These are phyloP conservation scores for Mycetomoellerius zeteki DNA, from an alignment of 1,140 invertebrate species.

Conservation along the genomic window DNA sequence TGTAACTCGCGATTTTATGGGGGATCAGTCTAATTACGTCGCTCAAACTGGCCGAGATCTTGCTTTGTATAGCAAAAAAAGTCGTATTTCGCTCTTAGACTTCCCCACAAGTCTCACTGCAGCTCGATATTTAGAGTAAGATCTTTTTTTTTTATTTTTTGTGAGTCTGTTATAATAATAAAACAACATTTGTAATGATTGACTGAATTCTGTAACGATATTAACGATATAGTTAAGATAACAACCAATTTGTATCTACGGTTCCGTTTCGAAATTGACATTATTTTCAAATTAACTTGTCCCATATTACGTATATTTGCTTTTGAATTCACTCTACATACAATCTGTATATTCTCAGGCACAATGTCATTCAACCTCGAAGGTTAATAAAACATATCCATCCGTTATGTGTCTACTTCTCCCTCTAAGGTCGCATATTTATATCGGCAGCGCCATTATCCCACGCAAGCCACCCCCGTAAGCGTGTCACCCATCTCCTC, in stretches of 20 bases:
- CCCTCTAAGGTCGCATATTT: constrained; percentile 62
- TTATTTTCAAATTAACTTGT: constrained; percentile 16
- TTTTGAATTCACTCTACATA: background rate
- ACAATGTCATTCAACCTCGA: constrained; percentile 37
- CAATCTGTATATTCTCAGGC: constrained; percentile 10
- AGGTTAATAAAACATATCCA: constrained; percentile 56
- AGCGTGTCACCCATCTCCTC: constrained; percentile 44
- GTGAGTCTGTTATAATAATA: background rate
- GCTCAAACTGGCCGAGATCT: constrained; percentile 12
- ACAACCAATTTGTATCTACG: background rate
- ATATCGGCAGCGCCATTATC: constrained; percentile 66
- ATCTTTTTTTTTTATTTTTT: background rate
- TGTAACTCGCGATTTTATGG: constrained; percentile 37
- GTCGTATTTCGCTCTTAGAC: background rate
- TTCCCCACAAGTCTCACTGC: background rate
- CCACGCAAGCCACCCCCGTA: constrained; percentile 44
- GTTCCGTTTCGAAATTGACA: background rate
- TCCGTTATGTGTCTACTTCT: constrained; percentile 37
- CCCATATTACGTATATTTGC: background rate
- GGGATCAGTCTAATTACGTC: constrained; percentile 42
- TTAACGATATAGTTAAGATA: background rate
- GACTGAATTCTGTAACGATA: background rate
- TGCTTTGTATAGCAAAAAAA: constrained; percentile 37
- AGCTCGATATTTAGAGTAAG: background rate
- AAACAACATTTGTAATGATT: background rate